A percentile compares a stretch with the other conserved stretches of the same genome.
phyloP scores from a whole-genome alignment of 2,797 vertebrate genomes.

The Setipinna tenuifilis region DNA sequence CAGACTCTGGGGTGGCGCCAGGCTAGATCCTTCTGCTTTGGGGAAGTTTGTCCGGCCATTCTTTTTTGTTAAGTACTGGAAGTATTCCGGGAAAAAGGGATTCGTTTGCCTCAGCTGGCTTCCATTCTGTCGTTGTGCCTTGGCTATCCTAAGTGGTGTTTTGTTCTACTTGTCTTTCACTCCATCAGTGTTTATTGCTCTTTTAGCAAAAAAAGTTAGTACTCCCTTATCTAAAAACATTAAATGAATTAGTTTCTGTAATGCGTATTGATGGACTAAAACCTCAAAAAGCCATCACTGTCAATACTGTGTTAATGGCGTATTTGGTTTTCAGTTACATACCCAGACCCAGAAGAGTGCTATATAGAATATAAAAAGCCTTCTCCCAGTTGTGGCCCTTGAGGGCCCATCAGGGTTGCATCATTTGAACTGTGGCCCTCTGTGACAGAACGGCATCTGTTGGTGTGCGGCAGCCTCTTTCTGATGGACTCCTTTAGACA shows the following conservation, averaged over 20 bases:
- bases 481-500: neutral
- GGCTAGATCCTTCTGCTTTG: neutral
- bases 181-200: neutral
- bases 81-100: neutral
- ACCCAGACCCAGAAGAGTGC: neutral
- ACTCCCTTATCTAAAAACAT: neutral
- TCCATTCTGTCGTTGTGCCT: neutral
- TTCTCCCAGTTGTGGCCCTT: neutral
- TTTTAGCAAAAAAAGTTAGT: neutral
- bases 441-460: neutral
- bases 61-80: neutral
- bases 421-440: neutral
- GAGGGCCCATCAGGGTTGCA: neutral
- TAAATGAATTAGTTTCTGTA: neutral
- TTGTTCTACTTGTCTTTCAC: neutral
- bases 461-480: neutral
- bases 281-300: neutral
- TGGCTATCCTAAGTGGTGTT: neutral
- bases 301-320: neutral
- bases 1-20: neutral
- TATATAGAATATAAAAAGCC: neutral
- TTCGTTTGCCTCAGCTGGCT: neutral
- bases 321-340: neutral
- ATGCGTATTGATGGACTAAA: neutral
- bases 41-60: neutral